These are phyloP conservation scores for Orientallactaga sibirica DNA, from an alignment of 2,797 vertebrate species.

Conservation along the genomic window DNA sequence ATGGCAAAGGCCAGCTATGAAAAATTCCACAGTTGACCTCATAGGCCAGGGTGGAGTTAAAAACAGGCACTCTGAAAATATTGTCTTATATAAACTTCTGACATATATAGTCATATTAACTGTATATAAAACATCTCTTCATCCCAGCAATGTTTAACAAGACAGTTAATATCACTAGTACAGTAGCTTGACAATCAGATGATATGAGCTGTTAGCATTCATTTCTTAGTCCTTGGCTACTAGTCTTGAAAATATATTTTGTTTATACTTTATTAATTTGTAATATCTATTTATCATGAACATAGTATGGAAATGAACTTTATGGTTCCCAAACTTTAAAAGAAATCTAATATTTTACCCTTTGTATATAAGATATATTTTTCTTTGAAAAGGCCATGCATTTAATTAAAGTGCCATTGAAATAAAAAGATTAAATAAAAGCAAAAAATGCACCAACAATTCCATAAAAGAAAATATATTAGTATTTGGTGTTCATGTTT, in stretches of 20 bases:
- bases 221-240: not conserved
- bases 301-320: not conserved
- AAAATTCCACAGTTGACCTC: not conserved
- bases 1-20: not conserved
- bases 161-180: not conserved
- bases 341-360: not conserved
- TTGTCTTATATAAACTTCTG: not conserved
- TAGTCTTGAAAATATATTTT: slow-evolving; percentile 11
- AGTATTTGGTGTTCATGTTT: not conserved
- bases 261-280: not conserved
- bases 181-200: not conserved
- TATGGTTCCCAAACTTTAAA: not conserved
- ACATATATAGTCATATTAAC: not conserved
- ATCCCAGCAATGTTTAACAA: not conserved
- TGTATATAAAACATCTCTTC: not conserved
- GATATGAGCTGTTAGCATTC: not conserved
- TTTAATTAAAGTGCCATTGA: not conserved
- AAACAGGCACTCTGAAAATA: not conserved
- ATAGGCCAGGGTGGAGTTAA: too few relatives aligned
- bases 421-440: slow-evolving; percentile 17
- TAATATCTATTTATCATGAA: not conserved
- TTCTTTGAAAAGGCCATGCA: not conserved
- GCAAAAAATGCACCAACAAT: not conserved
- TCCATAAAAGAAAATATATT: not conserved
- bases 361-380: not conserved